A percentile compares a stretch with the other conserved stretches of the same genome.
phyloP scores from a whole-genome alignment of 2,113 vertebrate genomes.

The Aegypius monachus region DNA sequence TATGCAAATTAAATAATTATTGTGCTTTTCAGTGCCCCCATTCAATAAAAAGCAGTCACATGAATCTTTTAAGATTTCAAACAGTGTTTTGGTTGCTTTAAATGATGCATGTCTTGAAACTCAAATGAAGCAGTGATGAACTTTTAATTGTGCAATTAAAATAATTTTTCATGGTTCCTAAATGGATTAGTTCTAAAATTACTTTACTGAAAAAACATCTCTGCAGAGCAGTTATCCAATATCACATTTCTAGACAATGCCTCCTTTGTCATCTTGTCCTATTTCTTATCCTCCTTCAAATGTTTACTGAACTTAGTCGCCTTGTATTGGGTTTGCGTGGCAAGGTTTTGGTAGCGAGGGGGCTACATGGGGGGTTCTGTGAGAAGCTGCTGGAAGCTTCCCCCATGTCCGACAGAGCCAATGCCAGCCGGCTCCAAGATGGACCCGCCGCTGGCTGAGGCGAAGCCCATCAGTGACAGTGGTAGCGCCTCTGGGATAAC shows the following conservation, averaged over 20 bases:
- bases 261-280: not conserved
- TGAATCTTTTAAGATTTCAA: not conserved
- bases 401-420: no score
- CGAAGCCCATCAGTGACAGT: no score
- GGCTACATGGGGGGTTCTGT: no score
- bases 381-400: no score
- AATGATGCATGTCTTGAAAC: not conserved
- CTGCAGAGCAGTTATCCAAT: not conserved
- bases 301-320: not conserved
- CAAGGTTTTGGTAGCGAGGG: no score
- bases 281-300: not conserved
- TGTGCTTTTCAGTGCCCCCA: not conserved
- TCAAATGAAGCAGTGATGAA: not conserved
- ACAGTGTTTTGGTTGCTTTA: not conserved
- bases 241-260: not conserved
- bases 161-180: not conserved
- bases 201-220: not conserved
- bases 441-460: no score
- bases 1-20: not conserved
- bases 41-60: not conserved
- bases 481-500: no score
- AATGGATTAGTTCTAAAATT: constrained; percentile 18
- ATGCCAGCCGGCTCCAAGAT: no score
- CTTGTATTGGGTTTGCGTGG: no score
- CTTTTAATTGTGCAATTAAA: constrained; percentile 3